Evolutionary conservation across 2,113 vertebrate species (phyloP), one percentile per base, ranked within the genome.

Genomic region (Corydoras maculifer): DNA sequence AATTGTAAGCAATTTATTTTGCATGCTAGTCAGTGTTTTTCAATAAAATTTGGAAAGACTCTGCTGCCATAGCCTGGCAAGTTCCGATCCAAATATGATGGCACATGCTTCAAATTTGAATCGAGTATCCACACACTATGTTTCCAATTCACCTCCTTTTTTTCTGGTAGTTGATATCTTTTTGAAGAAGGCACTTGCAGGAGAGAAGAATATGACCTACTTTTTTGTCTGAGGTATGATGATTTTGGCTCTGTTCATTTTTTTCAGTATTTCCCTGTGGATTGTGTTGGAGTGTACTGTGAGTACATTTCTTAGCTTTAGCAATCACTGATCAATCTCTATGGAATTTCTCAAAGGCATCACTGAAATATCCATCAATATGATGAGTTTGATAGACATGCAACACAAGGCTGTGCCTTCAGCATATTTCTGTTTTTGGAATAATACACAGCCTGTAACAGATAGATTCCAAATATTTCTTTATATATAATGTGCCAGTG

Each of bases 151-250:
- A 50, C 32, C 14, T 53, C 18, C 18, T 4, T 25, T 59, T 68
- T 48, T 43, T 25, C 58, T 63, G 71, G 69, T 50, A 57, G 65
- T 71, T 62, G 67, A 69, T 43, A 76, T 62, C 68, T 71, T 49
- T 68, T 62, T 51, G 31, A 12, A 64, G 25, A 53, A 29, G 18
- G 58, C 18, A 25, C 18, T 25, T 25, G 18, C 72, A 58, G 58
- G 63, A 58, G 18, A 62, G 65, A 54, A 49, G 64, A 58, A 57
- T 60, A 12, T 71, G 73, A 72, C 77, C 73, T 78, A 55, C 59
- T 75, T 78, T 74, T 68, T 67, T 32, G n/a, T 63, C 35, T 59
- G 55, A 32, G 62, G 48, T 59, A 43, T 43, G 35, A 43, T 43
- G 35, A 43, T 43, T 43, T 43, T 43, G 35, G 13, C 12, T n/a